Evolutionary conservation across 2,797 vertebrate genomes (phyloP).

Genomic region (Sebastes diploproa): DNA sequence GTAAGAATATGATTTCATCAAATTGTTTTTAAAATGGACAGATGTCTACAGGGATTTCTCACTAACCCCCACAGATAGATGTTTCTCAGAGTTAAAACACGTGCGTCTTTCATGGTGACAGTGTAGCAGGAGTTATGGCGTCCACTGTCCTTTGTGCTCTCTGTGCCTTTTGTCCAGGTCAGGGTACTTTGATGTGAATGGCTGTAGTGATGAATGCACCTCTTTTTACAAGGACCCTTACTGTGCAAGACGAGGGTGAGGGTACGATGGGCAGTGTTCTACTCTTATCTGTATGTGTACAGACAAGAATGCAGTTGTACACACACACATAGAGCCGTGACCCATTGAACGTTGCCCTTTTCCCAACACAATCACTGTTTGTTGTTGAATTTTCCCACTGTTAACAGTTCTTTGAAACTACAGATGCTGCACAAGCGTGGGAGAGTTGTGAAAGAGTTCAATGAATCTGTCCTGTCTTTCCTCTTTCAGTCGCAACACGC

Average conservation of each 20-base stretch:
- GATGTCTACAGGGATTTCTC: neutral
- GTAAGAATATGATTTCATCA: neutral
- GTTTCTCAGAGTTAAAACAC: constrained; percentile 12
- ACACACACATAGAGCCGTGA: constrained; percentile 22
- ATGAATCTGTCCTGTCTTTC: neutral
- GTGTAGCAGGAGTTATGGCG: constrained; percentile 59
- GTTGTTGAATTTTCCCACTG: constrained; percentile 57
- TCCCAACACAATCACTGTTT: constrained; percentile 50
- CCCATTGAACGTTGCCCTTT: constrained; percentile 32
- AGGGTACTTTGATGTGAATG: constrained; percentile 69
- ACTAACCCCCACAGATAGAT: neutral
- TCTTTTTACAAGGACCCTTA: constrained; percentile 64
- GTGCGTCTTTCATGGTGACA: constrained; percentile 33
- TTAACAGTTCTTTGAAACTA: constrained; percentile 26
- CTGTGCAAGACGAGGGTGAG: constrained; percentile 40
- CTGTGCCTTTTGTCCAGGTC: constrained; percentile 64
- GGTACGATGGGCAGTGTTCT: constrained; percentile 16
- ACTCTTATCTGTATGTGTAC: constrained; percentile 68
- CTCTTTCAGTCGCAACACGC: neutral
- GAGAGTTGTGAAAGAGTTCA: constrained; percentile 28
- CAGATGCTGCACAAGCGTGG: constrained; percentile 16
- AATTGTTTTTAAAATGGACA: neutral
- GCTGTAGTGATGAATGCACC: constrained; percentile 70
- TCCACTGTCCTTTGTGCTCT: constrained; percentile 58
- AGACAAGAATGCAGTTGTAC: constrained; percentile 38